Conservation (phyloP, 2,113 vertebrate genomes). For the Hemichromis elongatus region DNA sequence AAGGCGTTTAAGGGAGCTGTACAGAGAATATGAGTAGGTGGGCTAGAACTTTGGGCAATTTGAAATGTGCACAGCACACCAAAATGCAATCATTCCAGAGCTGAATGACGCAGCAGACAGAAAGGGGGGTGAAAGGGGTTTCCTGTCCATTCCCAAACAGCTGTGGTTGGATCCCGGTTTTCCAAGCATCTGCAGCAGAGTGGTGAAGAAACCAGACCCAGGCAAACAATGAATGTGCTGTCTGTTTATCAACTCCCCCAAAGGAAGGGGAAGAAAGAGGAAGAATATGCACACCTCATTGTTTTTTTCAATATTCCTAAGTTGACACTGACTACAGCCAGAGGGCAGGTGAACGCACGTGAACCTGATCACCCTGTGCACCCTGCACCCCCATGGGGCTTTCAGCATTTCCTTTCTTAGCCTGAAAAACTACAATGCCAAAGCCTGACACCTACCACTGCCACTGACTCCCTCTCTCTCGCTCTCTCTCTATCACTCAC, state of each 20-base stretch:
- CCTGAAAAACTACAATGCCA: constrained; percentile 25
- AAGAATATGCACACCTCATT: not conserved
- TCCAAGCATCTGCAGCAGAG: constrained; percentile 30
- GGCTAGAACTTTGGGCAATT: constrained; percentile 16
- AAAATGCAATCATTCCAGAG: constrained; percentile 44
- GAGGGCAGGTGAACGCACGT: not conserved
- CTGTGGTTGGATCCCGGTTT: constrained; percentile 30
- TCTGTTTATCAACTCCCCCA: not conserved
- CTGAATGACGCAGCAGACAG: constrained; percentile 38
- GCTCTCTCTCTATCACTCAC: not conserved
- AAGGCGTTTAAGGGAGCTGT: not conserved
- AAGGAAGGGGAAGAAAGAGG: not conserved
- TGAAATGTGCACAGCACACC: constrained; percentile 35
- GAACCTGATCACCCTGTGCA: constrained; percentile 58
- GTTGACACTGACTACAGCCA: not conserved
- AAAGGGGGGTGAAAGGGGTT: constrained; percentile 20
- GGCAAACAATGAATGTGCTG: constrained; percentile 22
- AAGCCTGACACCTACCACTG: constrained; percentile 39
- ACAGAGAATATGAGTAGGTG: constrained; percentile 17
- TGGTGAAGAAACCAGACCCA: constrained; percentile 19
- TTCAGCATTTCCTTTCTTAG: constrained; percentile 13
- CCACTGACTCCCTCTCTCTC: not conserved
- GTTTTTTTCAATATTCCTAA: not conserved
- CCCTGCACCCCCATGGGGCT: constrained; percentile 62
- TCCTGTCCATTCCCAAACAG: constrained; percentile 55